Evolutionary conservation across 1,140 invertebrate species (phyloP).

Genomic region (Drosophila hydei): DNA sequence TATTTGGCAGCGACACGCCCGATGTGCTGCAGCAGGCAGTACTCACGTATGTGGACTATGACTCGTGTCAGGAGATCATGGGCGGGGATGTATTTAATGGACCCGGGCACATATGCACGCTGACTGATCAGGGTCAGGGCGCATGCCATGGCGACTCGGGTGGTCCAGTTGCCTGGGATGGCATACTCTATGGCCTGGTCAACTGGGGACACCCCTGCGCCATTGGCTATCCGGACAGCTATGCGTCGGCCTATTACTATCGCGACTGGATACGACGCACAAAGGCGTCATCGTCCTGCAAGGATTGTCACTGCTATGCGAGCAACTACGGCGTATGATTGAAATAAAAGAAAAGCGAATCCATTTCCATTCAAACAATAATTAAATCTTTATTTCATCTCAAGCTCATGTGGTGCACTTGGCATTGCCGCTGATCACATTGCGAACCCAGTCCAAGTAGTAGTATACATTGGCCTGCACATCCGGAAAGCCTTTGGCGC

Average conservation of each 20-base stretch:
- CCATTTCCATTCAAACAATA: neutral
- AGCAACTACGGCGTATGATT: constrained; percentile 58
- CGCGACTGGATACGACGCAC: constrained; percentile 58
- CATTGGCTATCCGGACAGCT: constrained; percentile 84
- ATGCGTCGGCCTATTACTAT: constrained; percentile 47
- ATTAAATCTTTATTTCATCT: constrained; percentile 15
- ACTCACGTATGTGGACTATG: constrained; percentile 64
- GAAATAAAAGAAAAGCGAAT: constrained; percentile 24
- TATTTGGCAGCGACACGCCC: constrained; percentile 56
- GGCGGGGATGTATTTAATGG: constrained; percentile 56
- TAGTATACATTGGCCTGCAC: constrained; percentile 84
- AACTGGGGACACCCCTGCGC: constrained; percentile 86
- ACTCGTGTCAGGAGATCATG: constrained; percentile 60
- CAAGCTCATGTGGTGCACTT: constrained; percentile 36
- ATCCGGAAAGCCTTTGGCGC: constrained; percentile 84
- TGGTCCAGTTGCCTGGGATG: constrained; percentile 80
- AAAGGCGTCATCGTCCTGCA: constrained; percentile 31
- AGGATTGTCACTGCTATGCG: constrained; percentile 64
- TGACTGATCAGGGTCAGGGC: constrained; percentile 86
- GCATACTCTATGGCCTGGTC: constrained; percentile 84
- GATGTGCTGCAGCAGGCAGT: constrained; percentile 72
- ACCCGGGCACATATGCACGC: constrained; percentile 85
- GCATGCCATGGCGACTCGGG: constrained; percentile 85
- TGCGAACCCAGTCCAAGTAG: constrained; percentile 70
- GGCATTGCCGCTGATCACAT: constrained; percentile 55